Evolutionary conservation across 2,113 vertebrate species (phyloP), one percentile per base, ranked within the genome.

Genomic region (Anguilla japonica): DNA sequence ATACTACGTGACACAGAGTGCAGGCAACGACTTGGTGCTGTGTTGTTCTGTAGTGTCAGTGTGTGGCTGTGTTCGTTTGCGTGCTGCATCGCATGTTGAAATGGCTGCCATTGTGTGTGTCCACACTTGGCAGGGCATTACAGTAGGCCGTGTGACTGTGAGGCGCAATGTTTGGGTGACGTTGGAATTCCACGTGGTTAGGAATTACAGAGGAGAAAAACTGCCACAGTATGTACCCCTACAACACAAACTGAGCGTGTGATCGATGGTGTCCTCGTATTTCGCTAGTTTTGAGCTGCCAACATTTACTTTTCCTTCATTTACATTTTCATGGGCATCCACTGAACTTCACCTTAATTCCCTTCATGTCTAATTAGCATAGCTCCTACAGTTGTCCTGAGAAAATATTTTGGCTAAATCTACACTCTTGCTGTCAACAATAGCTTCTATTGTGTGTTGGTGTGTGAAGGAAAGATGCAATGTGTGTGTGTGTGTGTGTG

Each of bases 401-500:
- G 57, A 2, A 60, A 60, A 60, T 20, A 60, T 16, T 60, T 60
- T 60, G 63, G 63, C 20, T n/a, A 75, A 75, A 75, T 75, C n/a
- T 26, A 75, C 26, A 75, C 34, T 75, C 8, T n/a, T 75, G 9
- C 71, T 34, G 71, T 34, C 63, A 71, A n/a, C 6, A 60, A 14
- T 60, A 3, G 18, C 60, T 67, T 67, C 60, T 67, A 26, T 67
- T 67, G 60, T 40, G 11, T 79, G 78, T 14, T 9, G 0, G 56
- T 84, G 56, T 67, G 83, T 84, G 57, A 67, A 29, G 14, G 53
- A 60, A 29, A 56, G 56, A 53, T 2, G 50, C 50, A 53, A 6
- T 13, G 9, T 84, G 29, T 84, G 26, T 40, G 15, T 81, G 46
- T 85, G 80, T 85, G 83, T 87, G 85, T 80, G 84, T 85, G 67